phyloP scores from a whole-genome alignment of 2,113 vertebrate species.

The Thryonomys swinderianus region DNA sequence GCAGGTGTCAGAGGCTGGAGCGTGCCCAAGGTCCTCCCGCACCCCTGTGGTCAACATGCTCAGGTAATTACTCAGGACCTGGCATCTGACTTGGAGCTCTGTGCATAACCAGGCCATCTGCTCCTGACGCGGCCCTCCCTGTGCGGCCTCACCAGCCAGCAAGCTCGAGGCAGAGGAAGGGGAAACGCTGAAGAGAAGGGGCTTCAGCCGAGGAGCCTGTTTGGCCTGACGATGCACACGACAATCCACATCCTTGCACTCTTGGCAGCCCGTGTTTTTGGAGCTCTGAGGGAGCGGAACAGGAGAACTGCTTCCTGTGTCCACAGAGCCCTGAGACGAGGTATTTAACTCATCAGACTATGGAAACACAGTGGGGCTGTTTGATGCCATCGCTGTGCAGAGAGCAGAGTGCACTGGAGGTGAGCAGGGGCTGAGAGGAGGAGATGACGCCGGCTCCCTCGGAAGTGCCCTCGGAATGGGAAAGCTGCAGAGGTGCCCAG shows the following conservation, averaged over 20 bases:
- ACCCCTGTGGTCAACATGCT: background rate
- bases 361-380: conserved; percentile 61
- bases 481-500: background rate
- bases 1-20: conserved; percentile 22
- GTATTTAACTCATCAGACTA: conserved; percentile 49
- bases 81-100: conserved; percentile 36
- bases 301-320: conserved; percentile 22
- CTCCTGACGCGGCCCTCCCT: background rate
- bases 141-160: background rate
- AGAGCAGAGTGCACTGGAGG: background rate
- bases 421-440: background rate
- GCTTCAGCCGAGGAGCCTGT: background rate
- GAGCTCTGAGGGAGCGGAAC: background rate
- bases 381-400: background rate
- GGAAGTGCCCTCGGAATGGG: background rate
- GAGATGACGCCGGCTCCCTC: background rate
- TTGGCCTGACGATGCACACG: background rate
- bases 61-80: conserved; percentile 44
- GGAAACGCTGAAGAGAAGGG: background rate
- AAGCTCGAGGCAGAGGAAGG: background rate
- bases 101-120: conserved; percentile 50
- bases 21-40: background rate
- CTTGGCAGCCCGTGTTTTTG: background rate
- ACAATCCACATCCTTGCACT: background rate
- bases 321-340: conserved; percentile 38